phyloP scores from a whole-genome alignment of 1,140 invertebrate species.

The Drosophila sturtevanti region DNA sequence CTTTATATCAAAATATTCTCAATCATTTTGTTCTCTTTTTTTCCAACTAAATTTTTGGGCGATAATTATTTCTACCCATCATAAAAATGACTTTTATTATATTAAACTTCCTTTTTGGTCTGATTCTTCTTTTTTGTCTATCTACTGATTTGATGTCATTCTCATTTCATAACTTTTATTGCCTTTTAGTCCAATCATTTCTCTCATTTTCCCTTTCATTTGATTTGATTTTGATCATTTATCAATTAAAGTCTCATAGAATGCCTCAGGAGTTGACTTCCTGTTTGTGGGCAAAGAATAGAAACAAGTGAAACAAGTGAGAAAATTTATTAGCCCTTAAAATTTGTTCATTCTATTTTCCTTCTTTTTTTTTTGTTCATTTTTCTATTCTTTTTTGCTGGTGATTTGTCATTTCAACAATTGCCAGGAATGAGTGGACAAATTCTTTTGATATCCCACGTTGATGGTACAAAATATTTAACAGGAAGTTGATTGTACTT shows the following conservation, averaged over 20 bases:
- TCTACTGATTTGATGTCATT: constrained; percentile 18
- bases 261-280: constrained; percentile 50
- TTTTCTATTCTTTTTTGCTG: constrained; percentile 34
- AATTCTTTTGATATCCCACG: constrained; percentile 32
- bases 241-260: constrained; percentile 45
- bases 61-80: neutral
- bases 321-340: constrained; percentile 46
- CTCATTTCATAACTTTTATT: constrained; percentile 27
- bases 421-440: constrained; percentile 62
- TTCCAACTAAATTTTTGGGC: neutral
- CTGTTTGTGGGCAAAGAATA: constrained; percentile 24
- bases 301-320: constrained; percentile 35
- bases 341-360: constrained; percentile 12
- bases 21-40: neutral
- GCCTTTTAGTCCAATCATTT: constrained; percentile 35
- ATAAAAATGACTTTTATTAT: neutral
- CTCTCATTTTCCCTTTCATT: constrained; percentile 24
- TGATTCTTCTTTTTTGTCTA: neutral
- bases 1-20: constrained; percentile 14
- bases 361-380: constrained; percentile 27
- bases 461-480: constrained; percentile 17
- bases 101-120: neutral
- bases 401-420: constrained; percentile 60
- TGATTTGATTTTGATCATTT: constrained; percentile 8
- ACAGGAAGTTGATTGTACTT: constrained; percentile 62